Evolutionary conservation across 2,888 invertebrate species (phyloP).

Genomic region (Baronia brevicornis): DNA sequence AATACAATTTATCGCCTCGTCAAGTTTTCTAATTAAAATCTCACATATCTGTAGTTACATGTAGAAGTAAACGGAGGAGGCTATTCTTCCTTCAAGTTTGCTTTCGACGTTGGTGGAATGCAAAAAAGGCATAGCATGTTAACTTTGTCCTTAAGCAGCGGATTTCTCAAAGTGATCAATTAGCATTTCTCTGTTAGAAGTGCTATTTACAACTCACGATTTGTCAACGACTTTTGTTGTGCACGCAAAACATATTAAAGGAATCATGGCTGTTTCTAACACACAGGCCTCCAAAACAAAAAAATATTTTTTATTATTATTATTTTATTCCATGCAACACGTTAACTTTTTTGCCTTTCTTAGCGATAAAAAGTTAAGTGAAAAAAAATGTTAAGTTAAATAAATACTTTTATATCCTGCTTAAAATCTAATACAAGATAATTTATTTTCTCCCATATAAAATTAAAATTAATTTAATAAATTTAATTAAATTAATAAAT

Average conservation of each 20-base stretch:
- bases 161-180: conserved; percentile 55
- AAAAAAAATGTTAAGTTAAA: too few species aligned
- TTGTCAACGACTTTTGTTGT: conserved; percentile 12
- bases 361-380: too few species aligned
- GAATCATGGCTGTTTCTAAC: not conserved
- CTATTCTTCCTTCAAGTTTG: too few species aligned
- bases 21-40: conserved; percentile 11
- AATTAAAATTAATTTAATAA: too few species aligned
- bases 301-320: too few species aligned
- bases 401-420: too few species aligned
- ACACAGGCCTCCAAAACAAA: too few species aligned
- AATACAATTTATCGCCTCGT: conserved; percentile 13
- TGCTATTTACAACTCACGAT: conserved; percentile 22
- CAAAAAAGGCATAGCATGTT: conserved; percentile 47
- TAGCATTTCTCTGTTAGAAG: conserved; percentile 50
- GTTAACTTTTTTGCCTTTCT: too few species aligned
- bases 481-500: too few species aligned
- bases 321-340: too few species aligned
- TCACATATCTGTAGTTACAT: conserved; percentile 11
- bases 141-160: conserved; percentile 36
- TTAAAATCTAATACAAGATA: too few species aligned
- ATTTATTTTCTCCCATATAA: too few species aligned
- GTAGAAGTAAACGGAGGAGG: conserved; percentile 3
- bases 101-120: conserved; percentile 39
- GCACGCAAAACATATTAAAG: not conserved